phyloP scores from a whole-genome alignment of 2,113 vertebrate genomes.

The Thomomys bottae region DNA sequence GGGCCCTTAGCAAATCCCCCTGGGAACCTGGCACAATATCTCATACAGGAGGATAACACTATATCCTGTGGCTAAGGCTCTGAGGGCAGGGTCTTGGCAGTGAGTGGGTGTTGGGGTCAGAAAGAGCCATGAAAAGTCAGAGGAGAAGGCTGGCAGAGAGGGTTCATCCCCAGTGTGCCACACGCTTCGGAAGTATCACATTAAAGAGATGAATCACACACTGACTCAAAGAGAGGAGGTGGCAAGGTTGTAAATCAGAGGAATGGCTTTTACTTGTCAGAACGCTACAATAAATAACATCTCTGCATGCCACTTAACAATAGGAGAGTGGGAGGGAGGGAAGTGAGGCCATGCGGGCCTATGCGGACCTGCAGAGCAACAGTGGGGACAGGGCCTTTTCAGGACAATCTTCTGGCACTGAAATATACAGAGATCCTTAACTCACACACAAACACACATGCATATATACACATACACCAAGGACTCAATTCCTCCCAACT shows the following conservation, averaged over 20 bases:
- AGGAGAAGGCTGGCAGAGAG: constrained; percentile 38
- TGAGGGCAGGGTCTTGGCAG: neutral
- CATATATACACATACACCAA: neutral
- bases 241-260: constrained; percentile 60
- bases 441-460: neutral
- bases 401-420: constrained; percentile 21
- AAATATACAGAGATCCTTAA: neutral
- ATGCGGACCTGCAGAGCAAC: neutral
- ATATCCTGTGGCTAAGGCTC: neutral
- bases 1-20: neutral
- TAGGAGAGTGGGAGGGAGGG: constrained; percentile 57
- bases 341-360: neutral
- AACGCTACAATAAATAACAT: constrained; percentile 64
- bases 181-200: constrained; percentile 56
- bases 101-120: neutral
- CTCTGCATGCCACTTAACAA: constrained; percentile 60
- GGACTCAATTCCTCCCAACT: neutral
- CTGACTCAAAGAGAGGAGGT: constrained; percentile 60
- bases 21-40: neutral
- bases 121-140: neutral
- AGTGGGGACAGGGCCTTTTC: neutral
- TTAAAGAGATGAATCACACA: constrained; percentile 58
- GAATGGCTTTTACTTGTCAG: constrained; percentile 64
- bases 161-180: neutral
- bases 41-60: neutral